Evolutionary conservation across 2,113 vertebrate species (phyloP), one percentile per base, ranked within the genome.

Genomic region (Pedetes capensis): DNA sequence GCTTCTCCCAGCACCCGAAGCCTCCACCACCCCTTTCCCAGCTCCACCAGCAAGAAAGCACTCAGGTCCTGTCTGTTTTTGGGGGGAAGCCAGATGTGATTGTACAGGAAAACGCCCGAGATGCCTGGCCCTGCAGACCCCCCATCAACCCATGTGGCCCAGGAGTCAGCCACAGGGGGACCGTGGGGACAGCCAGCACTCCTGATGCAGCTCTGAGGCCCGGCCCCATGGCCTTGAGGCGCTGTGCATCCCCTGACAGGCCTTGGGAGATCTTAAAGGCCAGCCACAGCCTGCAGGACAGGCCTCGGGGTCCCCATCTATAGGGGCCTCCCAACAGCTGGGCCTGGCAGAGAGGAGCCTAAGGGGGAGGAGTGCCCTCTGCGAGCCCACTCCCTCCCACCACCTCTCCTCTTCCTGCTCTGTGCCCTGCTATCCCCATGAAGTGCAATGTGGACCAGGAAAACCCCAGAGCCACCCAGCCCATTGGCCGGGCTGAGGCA

Each of bases 151-250:
- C 61, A 11, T 9, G 29, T 6, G 13, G 17, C 10, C 57, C 55
- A n/a, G 32, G 39, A 72, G 49, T 47, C 27, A 27, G 14, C 10
- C 13, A 7, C 39, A 0, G 0, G 2, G 23, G 39, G n/a, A 69
- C 3, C 4, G 1, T 6, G 23, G 34, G 32, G 22, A 2, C 6
- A 55, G 23, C 8, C 13, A 55, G 42, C 39, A 37, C 2, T 39
- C 49, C 42, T 23, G 61, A 51, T 34, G 6, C 11, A 0, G 0
- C 10, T 17, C 39, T 80, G 39, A 51, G 6, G 4, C 20, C 1
- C 9, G 0, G 2, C 22, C n/a, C 44, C 23, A 18, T 42, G n/a
- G 4, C 44, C 9, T 66, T 63, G 71, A 16, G 22, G 76, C 37
- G 29, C 66, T 29, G 8, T 8, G 37, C n/a, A 44, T 11, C 20